Base-by-base conservation (phyloP, 2,888 invertebrate species). In the Microplitis deprimator region DNA sequence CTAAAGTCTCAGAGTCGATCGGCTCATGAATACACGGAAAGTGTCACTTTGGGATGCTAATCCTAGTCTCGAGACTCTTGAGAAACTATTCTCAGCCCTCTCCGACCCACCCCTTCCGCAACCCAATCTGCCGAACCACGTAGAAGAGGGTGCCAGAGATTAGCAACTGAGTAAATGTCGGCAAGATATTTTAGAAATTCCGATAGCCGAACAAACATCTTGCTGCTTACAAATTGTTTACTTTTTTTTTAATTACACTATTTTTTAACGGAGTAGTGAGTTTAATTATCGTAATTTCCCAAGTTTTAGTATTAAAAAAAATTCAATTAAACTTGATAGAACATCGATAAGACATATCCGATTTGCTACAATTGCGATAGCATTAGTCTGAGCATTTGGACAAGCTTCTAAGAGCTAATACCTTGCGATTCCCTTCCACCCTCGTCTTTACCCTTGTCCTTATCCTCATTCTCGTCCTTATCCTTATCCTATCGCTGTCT, bases 21-120 rank as follows among this genome's bases (percentile, higher is more conserved):
- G 50, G 50, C 60, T 75, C 75, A 75, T 75, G 75, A 68, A 75
- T 75, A 75, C 60, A 39, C 75, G 68, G 50, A 68, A 68, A 39
- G 68, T 68, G 17, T 6, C 68, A 68, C 68, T 75, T 68, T 75
- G 73, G 50, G 29, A 75, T 75, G 75, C 75, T 61, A 75, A 75
- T 75, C 68, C 75, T 59, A 16, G 60, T 61, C 60, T 75, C 50
- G 50, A 50, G 10, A 50, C 50, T 50, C 75, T 68, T 67, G 38
- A 67, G 39, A 61, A 75, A 68, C 75, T 75, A 75, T 75, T 75
- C 68, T 68, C 75, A 75, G 61, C 74, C 65, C 50, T 38, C 3
- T 29, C 29, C 29, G 3, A 29, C 29, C 29, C 29, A 29, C 29
- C 29, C 29, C 29, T 29, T 29, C 29, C 4, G 29, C 29, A 29